Conservation (phyloP, 2,113 vertebrate genomes). For the Tenebrosternarchus preto region DNA sequence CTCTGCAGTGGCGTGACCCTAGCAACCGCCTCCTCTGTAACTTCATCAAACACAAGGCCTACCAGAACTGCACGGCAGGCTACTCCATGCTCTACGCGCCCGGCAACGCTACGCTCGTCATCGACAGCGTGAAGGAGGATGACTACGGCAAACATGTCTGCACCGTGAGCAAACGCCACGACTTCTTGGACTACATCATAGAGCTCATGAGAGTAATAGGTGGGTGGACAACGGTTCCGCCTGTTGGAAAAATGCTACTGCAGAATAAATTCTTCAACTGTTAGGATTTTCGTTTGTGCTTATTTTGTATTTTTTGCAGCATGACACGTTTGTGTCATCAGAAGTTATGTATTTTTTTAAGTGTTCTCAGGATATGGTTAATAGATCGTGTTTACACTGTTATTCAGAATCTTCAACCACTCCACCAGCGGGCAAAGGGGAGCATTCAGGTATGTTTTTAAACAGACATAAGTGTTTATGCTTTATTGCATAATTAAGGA, state of each 20-base stretch:
- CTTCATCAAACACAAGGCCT: slow-evolving; percentile 75
- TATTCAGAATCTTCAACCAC: slow-evolving; percentile 42
- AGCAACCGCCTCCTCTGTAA: slow-evolving; percentile 70
- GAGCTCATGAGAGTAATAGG: slow-evolving; percentile 61
- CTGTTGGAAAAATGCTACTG: too few species aligned
- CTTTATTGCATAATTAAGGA: too few species aligned
- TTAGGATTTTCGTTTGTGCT: neutral
- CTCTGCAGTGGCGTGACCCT: slow-evolving; percentile 73
- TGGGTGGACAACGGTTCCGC: slow-evolving; percentile 45
- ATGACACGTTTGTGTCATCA: neutral
- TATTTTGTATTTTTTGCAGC: neutral
- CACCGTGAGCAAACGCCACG: slow-evolving; percentile 70
- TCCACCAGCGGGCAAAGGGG: slow-evolving; percentile 45
- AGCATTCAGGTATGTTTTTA: slow-evolving; percentile 55
- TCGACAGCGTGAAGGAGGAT: slow-evolving; percentile 48
- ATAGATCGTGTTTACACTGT: neutral
- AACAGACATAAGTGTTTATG: too few species aligned
- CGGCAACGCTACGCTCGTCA: slow-evolving; percentile 62
- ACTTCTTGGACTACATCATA: slow-evolving; percentile 67
- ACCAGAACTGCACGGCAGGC: slow-evolving; percentile 70
- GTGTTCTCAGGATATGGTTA: neutral
- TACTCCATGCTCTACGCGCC: slow-evolving; percentile 67
- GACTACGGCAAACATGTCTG: slow-evolving; percentile 73
- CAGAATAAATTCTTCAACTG: too few species aligned
- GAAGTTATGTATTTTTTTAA: neutral